Percentiles rank a stretch among this genome's conserved stretches.
Conservation (phyloP, 2,797 vertebrate species). For the Pteronotus mesoamericanus region DNA sequence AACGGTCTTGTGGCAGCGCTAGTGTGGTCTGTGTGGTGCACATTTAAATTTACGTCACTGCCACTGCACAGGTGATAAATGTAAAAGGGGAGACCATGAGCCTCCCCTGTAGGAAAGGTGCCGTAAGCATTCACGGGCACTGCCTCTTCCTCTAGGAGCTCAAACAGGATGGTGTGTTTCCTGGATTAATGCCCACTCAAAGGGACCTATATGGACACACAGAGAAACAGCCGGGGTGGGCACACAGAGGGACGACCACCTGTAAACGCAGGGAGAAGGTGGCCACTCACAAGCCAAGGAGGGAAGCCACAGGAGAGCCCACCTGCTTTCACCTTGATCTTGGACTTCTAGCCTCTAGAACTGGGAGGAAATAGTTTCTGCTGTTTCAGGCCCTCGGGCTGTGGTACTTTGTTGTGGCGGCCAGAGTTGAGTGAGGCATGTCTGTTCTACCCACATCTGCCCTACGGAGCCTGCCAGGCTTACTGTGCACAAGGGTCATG, state of each 20-base stretch:
- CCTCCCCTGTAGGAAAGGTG: not conserved
- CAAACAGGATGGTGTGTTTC: no score
- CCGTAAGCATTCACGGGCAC: not conserved
- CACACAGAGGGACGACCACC: rapidly evolving
- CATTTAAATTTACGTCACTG: rapidly evolving
- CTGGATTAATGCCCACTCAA: rapidly evolving
- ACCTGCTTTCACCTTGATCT: not conserved
- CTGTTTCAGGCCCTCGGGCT: no score
- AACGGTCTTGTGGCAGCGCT: rapidly evolving
- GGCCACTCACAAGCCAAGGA: not conserved
- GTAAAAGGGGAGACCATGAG: not conserved
- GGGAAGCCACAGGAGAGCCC: not conserved
- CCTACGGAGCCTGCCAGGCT: not conserved
- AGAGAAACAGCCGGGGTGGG: not conserved
- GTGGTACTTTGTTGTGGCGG: not conserved
- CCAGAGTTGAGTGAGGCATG: rapidly evolving
- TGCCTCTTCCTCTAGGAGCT: not conserved
- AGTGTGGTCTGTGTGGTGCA: not conserved
- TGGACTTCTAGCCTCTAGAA: not conserved
- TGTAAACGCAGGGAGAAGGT: not conserved
- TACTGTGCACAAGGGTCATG: rapidly evolving
- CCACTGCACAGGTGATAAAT: rapidly evolving
- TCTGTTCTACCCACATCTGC: no score
- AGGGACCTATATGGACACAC: not conserved
- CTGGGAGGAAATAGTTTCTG: no score